Base-by-base conservation (phyloP, 2,888 invertebrate genomes). In the Dromius quadrimaculatus region DNA sequence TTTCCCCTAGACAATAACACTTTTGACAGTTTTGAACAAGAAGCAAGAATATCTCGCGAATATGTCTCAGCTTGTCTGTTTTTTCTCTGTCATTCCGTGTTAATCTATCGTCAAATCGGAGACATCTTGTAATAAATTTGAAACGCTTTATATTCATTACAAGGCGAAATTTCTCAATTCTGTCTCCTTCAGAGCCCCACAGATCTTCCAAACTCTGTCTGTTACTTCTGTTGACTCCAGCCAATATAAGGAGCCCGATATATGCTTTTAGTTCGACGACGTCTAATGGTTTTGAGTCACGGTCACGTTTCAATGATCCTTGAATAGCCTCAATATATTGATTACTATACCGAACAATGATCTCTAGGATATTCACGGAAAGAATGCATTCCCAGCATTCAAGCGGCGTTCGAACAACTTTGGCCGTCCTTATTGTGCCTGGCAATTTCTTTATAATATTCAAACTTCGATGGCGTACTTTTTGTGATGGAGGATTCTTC, bases 181-280 rank as follows among this genome's bases (percentile, higher is more conserved):
- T 11, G 36, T 36, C 36, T 36, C 36, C 36, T 36, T 36, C 36
- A 36, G 3, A 36, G 36, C 36, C 4, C 36, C 36, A 36, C 9
- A 36, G 36, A 36, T 36, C 36, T 36, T 77, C 74, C 38, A 75
- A 73, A 69, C 62, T 72, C 41, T 73, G 73, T 61, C 74, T 50
- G 72, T 74, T 74, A 8, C 73, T 19, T 75, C 73, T 72, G 13
- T 74, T 71, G n/a, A 72, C 73, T 45, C 75, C 76, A n/a, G n/a
- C n/a, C n/a, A n/a, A n/a, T n/a, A n/a, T n/a, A n/a, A n/a, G n/a
- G n/a, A 66, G 75, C 73, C 36, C n/a, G n/a, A n/a, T n/a, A n/a
- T n/a, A n/a, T n/a, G n/a, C n/a, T n/a, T n/a, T n/a, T n/a, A n/a
- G n/a, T n/a, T n/a, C n/a, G n/a, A n/a, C n/a, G n/a, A n/a, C n/a